A percentile compares a stretch with the other conserved stretches of the same genome.
phyloP scores from a whole-genome alignment of 2,888 invertebrate species.

The Cephus nigrinus region DNA sequence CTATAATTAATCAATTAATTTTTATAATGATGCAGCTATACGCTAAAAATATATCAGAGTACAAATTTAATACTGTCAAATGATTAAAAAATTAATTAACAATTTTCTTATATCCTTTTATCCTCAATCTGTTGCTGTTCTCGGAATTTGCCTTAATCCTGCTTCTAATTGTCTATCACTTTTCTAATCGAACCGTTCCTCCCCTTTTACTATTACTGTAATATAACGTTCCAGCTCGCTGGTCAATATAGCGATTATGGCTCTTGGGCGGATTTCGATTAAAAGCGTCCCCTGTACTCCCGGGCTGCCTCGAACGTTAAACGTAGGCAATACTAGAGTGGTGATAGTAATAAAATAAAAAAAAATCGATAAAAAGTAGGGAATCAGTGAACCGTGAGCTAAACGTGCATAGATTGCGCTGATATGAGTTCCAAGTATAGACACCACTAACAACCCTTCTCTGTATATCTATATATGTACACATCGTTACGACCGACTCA shows the following conservation, averaged over 20 bases:
- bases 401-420: constrained; percentile 24
- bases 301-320: neutral
- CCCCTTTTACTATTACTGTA: no score
- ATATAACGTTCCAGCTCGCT: no score
- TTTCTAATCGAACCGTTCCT: no score
- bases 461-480: neutral
- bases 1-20: neutral
- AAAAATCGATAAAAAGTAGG: neutral
- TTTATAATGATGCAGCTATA: neutral
- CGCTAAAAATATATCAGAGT: no score
- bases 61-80: no score
- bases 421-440: constrained; percentile 40
- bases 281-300: neutral
- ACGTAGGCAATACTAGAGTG: neutral
- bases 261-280: no score
- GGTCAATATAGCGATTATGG: no score
- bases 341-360: neutral
- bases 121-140: no score
- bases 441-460: constrained; percentile 17
- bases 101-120: no score
- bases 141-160: no score
- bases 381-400: neutral
- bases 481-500: neutral
- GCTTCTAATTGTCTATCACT: no score
- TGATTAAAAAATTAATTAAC: no score